Percentiles rank a stretch among this genome's conserved stretches.
phyloP scores from a whole-genome alignment of 2,797 vertebrate species.

The Diplodus sargus region DNA sequence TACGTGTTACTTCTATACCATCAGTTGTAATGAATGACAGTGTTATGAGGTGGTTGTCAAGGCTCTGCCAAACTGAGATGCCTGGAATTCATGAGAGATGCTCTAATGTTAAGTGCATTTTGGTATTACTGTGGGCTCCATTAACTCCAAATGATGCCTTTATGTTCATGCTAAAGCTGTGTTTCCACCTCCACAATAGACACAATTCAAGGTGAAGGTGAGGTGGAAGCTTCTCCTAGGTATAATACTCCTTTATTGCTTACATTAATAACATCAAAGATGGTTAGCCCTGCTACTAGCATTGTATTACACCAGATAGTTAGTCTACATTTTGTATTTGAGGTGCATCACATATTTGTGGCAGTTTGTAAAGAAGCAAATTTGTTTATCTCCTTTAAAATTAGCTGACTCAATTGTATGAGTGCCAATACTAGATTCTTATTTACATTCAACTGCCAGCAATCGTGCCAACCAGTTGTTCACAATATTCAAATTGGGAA shows the following conservation, averaged over 20 bases:
- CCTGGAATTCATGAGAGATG: constrained; percentile 19
- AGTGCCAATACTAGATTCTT: not conserved
- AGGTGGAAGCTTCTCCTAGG: not conserved
- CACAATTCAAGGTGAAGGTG: not conserved
- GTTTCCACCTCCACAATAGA: constrained; percentile 13
- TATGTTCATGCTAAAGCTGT: constrained; percentile 14
- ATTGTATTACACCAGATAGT: not conserved
- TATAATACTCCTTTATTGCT: not conserved
- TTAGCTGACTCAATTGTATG: not conserved
- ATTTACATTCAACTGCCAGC: not conserved
- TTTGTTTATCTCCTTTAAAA: not conserved
- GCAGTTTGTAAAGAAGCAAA: not conserved
- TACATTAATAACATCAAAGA: not conserved
- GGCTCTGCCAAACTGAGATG: constrained; percentile 23
- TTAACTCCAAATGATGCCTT: constrained; percentile 25
- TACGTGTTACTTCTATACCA: constrained; percentile 45
- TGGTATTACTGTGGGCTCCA: constrained; percentile 18
- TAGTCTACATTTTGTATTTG: not conserved
- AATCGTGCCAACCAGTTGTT: not conserved
- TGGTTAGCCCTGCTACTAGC: not conserved
- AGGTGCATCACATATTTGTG: not conserved
- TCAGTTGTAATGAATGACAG: constrained; percentile 47
- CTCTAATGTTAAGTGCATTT: constrained; percentile 26
- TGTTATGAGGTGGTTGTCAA: constrained; percentile 13
- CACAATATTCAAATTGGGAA: too few relatives aligned